These are phyloP conservation scores for Sprattus sprattus DNA, from an alignment of 2,113 vertebrate species.

Conservation along the genomic window DNA sequence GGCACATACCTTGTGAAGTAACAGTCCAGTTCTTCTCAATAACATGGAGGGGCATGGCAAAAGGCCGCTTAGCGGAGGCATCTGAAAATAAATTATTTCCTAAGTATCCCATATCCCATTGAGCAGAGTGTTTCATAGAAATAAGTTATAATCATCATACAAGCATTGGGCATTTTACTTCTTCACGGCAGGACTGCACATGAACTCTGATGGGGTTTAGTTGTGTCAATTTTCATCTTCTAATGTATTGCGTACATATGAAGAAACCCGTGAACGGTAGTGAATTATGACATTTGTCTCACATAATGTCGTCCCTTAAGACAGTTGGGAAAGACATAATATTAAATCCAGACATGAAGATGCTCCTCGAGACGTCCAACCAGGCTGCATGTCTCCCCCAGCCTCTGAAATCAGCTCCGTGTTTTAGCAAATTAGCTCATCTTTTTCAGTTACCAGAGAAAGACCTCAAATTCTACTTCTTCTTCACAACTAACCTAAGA, in stretches of 20 bases:
- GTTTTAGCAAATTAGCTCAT: background rate
- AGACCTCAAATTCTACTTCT: background rate
- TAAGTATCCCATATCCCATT: background rate
- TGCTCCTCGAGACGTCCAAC: background rate
- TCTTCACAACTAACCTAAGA: background rate
- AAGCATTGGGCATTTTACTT: background rate
- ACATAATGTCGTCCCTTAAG: background rate
- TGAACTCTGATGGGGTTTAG: background rate
- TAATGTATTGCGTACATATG: background rate
- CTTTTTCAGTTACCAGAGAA: background rate
- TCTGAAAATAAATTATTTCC: background rate
- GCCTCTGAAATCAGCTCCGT: background rate
- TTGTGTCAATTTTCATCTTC: background rate
- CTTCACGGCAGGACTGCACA: background rate
- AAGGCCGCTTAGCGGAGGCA: background rate
- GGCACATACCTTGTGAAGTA: background rate
- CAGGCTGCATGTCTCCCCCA: background rate
- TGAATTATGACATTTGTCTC: background rate
- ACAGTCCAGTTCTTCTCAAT: background rate
- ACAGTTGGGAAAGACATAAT: background rate
- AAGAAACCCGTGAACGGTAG: background rate
- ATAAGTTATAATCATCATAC: background rate
- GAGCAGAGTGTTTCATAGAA: background rate
- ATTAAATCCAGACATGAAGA: too few relatives aligned
- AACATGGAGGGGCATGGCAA: background rate